Percentiles rank a stretch among this genome's conserved stretches.
These are phyloP conservation scores for Paratrypauchen microcephalus DNA, from an alignment of 2,797 vertebrate species.

Conservation along the genomic window DNA sequence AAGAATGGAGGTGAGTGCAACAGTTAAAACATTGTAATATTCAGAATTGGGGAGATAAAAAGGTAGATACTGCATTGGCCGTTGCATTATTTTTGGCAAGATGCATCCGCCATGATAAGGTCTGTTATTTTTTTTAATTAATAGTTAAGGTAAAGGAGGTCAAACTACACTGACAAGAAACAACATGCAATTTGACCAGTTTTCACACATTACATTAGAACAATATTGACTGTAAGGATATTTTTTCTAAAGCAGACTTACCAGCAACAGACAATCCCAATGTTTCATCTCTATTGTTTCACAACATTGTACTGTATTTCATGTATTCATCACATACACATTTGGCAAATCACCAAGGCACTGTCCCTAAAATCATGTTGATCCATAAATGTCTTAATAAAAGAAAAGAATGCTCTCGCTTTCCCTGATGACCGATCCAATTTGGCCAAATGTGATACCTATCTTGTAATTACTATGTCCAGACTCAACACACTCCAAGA, in stretches of 20 bases:
- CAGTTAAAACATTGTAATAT: constrained; percentile 50
- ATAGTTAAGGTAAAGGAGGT: not conserved
- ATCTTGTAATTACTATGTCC: constrained; percentile 5
- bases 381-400: not conserved
- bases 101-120: not conserved
- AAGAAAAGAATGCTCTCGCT: not conserved
- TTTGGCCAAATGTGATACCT: constrained; percentile 12
- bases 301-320: not conserved
- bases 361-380: not conserved
- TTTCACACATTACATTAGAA: not conserved
- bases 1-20: constrained; percentile 20
- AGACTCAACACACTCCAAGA: constrained; percentile 24
- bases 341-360: constrained; percentile 1
- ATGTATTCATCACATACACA: not conserved
- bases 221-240: not conserved
- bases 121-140: too few relatives aligned
- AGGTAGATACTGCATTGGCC: constrained; percentile 13
- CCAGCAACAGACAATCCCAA: not conserved
- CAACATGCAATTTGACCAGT: not conserved
- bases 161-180: not conserved
- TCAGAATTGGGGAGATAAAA: constrained; percentile 43
- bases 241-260: not conserved
- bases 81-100: not conserved
- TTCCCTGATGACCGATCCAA: not conserved
- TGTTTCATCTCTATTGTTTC: not conserved